Evolutionary conservation across 2,113 vertebrate species (phyloP), one percentile per base, ranked within the genome.

Genomic region (Sapajus apella): DNA sequence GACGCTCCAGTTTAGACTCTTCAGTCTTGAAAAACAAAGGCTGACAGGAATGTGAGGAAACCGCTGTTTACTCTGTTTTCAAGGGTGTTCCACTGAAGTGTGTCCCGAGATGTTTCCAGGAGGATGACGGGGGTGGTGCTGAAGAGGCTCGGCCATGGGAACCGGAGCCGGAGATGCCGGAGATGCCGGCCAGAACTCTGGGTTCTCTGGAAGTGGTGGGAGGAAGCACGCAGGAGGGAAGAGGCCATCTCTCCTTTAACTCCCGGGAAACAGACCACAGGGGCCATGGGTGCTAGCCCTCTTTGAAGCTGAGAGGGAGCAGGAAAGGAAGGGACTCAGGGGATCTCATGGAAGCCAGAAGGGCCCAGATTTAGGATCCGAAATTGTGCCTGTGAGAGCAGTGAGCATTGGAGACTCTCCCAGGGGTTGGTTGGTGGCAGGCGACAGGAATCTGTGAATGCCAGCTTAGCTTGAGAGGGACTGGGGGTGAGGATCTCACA

Each of bases 41-140:
- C 87, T 66, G 79, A 90, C 75, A 47, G 80, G 87, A 96, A 68
- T 81, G 32, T 3, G 45, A 97, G 97, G 97, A 97, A 97, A 92
- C 84, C 72, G 40, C 70, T 97, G 84, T 97, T 97, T 90, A 97
- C 76, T 89, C 37, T 52, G 88, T 37, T 83, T 52, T 92, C 66
- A 50, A 45, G 75, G 95, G 94, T 50, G 81, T 83, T 73, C 37
- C 45, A 56, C 90, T 81, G 20, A 45, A 94, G 13, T 12, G 55
- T 87, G 89, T 52, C 37, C 55, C n/a, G 3, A 82, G 86, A 70
- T 68, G 43, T 45, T 80, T 75, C 64, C 40, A 50, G 72, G 68
- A 83, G 82, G 77, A n/a, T 0, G 2, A 4, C 3, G 55, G 23
- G 35, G 52, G 90, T 7, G 52, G 56, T 16, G 73, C 35, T 0